Percentiles rank a stretch among this genome's conserved stretches.
Conservation (phyloP, 2,888 invertebrate genomes). For the Uropetala carovei region DNA sequence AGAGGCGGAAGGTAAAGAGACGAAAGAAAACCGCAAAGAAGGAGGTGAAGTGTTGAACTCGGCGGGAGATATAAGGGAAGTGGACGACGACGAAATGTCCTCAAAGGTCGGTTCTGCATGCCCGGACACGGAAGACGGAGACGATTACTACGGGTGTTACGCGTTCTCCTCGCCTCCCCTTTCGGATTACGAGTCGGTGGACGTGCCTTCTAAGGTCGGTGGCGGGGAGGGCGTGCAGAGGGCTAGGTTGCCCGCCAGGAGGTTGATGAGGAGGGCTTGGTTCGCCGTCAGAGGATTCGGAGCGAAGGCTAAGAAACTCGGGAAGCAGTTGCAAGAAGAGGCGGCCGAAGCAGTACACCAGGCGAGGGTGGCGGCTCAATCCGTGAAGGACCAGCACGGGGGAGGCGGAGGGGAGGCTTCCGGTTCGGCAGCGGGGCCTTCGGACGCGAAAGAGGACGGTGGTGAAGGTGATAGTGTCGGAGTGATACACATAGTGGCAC, state of each 20-base stretch:
- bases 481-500: conserved; percentile 31
- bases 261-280: conserved; percentile 46
- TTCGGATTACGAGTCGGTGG: conserved; percentile 35
- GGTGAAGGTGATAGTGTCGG: not conserved
- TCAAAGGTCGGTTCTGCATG: conserved; percentile 19
- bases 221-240: not conserved
- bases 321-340: conserved; percentile 42
- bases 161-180: conserved; percentile 4
- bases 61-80: not conserved
- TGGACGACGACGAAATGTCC: conserved; percentile 11
- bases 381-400: conserved; percentile 11
- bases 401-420: not conserved
- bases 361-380: conserved; percentile 26
- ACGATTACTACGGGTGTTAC: conserved; percentile 47
- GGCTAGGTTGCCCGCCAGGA: not conserved
- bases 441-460: not conserved
- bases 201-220: not conserved
- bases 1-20: not conserved
- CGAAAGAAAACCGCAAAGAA: not conserved
- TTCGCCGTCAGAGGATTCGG: conserved; percentile 41
- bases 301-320: conserved; percentile 4
- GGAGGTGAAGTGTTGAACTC: not conserved
- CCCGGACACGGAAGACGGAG: not conserved
- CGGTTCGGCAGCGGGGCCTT: not conserved
- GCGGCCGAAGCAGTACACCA: conserved; percentile 19